Percentiles rank a stretch among this genome's conserved stretches.
These are phyloP conservation scores for Gisinianus flammeolus DNA, from an alignment of 2,888 invertebrate genomes.

Conservation along the genomic window DNA sequence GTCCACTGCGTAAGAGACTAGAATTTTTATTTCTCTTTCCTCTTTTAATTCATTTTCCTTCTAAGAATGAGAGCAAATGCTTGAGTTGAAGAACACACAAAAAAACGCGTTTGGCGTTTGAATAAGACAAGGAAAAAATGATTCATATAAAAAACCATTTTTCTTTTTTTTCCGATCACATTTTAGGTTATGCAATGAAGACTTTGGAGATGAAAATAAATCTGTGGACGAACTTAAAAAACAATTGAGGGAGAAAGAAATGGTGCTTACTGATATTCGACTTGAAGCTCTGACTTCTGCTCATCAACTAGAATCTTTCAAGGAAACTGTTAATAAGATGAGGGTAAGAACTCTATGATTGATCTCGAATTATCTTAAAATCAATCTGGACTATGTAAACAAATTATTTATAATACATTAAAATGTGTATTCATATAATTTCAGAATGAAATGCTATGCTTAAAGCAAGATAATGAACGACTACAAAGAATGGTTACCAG, in stretches of 20 bases:
- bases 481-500: slow-evolving; percentile 81
- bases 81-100: background rate
- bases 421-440: background rate
- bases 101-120: too few species aligned
- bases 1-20: slow-evolving; percentile 63
- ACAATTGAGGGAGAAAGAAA: slow-evolving; percentile 93
- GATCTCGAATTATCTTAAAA: background rate
- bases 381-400: too few species aligned
- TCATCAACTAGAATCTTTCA: slow-evolving; percentile 93
- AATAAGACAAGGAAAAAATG: background rate
- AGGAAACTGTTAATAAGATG: slow-evolving; percentile 97
- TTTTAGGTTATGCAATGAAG: slow-evolving; percentile 22
- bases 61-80: background rate
- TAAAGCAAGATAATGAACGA: slow-evolving; percentile 96
- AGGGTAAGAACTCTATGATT: slow-evolving; percentile 76
- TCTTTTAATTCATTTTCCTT: background rate
- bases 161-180: too few species aligned
- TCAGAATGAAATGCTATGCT: slow-evolving; percentile 92
- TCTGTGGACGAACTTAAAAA: slow-evolving; percentile 82
- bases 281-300: slow-evolving; percentile 96
- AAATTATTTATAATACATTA: background rate
- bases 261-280: slow-evolving; percentile 93
- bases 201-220: slow-evolving; percentile 60
- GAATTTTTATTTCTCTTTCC: background rate
- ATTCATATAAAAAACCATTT: too few species aligned